Percentiles rank a stretch among this genome's conserved stretches.
phyloP scores from a whole-genome alignment of 1,140 invertebrate genomes.

The Cephus cinctus region DNA sequence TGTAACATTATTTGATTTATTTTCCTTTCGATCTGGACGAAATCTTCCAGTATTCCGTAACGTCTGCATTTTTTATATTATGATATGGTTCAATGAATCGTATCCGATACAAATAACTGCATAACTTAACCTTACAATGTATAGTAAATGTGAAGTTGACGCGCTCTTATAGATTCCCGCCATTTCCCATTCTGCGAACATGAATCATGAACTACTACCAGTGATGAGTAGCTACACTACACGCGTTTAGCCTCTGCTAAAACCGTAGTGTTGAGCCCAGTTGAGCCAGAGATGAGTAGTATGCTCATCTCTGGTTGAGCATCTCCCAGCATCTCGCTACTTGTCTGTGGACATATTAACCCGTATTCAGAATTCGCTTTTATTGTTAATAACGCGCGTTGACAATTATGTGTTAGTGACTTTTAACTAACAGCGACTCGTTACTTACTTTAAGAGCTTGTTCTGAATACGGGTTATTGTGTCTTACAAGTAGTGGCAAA shows the following conservation, averaged over 20 bases:
- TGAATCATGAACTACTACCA: too few relatives aligned
- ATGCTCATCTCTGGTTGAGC: too few relatives aligned
- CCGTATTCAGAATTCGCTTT: not conserved
- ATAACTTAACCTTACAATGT: not conserved
- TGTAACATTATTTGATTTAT: slow-evolving; percentile 25
- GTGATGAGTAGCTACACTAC: too few relatives aligned
- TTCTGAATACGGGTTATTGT: not conserved
- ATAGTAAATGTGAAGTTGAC: not conserved
- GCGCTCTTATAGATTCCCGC: not conserved
- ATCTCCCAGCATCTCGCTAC: too few relatives aligned
- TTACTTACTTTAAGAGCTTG: slow-evolving; percentile 3
- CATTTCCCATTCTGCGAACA: slow-evolving; percentile 13
- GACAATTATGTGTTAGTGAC: not conserved
- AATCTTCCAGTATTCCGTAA: slow-evolving; percentile 41
- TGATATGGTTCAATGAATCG: not conserved
- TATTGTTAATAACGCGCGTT: not conserved
- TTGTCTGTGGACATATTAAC: not conserved
- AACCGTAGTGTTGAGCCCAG: too few relatives aligned
- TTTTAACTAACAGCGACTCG: slow-evolving; percentile 1
- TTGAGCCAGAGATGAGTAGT: too few relatives aligned
- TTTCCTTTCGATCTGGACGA: slow-evolving; percentile 23
- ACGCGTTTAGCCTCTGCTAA: too few relatives aligned
- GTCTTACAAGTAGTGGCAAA: not conserved
- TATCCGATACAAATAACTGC: slow-evolving; percentile 2
- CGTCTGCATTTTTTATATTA: slow-evolving; percentile 18